Conservation (phyloP, 2,113 vertebrate species). For the Accipiter virgatus region DNA sequence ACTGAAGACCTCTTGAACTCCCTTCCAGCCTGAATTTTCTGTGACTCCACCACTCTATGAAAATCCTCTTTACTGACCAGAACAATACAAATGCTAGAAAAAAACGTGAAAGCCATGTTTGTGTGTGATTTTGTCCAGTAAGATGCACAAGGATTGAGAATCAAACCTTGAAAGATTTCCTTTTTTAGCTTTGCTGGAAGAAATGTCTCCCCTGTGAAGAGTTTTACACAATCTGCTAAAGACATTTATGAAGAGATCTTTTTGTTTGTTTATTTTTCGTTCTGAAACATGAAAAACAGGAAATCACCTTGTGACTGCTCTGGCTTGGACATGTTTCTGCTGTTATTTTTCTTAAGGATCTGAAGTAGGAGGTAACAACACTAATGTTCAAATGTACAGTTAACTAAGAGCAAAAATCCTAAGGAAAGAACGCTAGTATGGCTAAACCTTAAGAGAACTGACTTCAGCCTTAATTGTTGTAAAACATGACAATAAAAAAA, state of each 20-base stretch:
- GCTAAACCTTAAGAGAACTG: not conserved
- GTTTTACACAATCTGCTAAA: not conserved
- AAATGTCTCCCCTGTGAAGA: not conserved
- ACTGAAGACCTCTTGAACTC: not conserved
- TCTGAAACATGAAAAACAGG: not conserved
- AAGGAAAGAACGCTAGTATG: not conserved
- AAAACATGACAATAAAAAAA: not conserved
- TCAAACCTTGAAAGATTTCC: not conserved
- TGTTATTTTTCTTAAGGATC: not conserved
- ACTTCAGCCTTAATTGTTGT: not conserved
- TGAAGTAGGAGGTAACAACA: not conserved
- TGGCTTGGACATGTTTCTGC: not conserved
- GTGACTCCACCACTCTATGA: accelerated
- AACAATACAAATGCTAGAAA: not conserved
- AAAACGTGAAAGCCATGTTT: not conserved
- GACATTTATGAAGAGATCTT: not conserved
- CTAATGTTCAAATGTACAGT: not conserved
- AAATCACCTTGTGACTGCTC: not conserved
- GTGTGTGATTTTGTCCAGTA: not conserved
- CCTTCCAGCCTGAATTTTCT: not conserved
- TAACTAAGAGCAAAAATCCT: not conserved
- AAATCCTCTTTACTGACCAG: not conserved
- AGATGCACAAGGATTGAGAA: not conserved
- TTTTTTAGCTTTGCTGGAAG: not conserved
- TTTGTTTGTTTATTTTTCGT: not conserved